A percentile compares a stretch with the other conserved stretches of the same genome.
Evolutionary conservation across 2,797 vertebrate species (phyloP).

Genomic region (Clamator glandarius): DNA sequence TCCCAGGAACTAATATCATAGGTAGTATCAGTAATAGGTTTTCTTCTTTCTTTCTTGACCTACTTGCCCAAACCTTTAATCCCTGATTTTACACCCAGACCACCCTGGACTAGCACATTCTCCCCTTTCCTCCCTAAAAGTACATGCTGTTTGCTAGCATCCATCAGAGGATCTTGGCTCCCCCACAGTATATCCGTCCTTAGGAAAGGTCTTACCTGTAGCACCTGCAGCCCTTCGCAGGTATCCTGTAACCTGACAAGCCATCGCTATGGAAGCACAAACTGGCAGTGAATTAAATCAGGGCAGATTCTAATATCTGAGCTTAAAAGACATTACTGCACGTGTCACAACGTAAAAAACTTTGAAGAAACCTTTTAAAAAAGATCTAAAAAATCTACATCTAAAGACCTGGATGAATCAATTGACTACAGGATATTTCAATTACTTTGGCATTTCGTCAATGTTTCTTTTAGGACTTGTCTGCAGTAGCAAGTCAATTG

Average conservation of each 20-base stretch:
- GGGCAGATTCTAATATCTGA: background rate
- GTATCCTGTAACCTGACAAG: background rate
- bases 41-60: background rate
- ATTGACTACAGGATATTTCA: background rate
- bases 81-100: background rate
- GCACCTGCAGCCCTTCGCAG: background rate
- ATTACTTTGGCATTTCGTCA: conserved; percentile 26
- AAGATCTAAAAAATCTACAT: background rate
- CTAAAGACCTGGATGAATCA: background rate
- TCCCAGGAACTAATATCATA: background rate
- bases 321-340: background rate
- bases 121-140: background rate
- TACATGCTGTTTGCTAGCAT: background rate
- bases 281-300: background rate
- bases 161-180: background rate
- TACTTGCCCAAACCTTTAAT: background rate
- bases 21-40: background rate
- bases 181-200: background rate
- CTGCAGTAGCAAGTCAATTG: conserved; percentile 16
- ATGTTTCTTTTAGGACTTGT: background rate
- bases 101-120: background rate
- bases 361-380: background rate
- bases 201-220: background rate
- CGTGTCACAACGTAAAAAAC: background rate
- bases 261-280: background rate